Conservation (phyloP, 2,113 vertebrate genomes). For the Coturnix japonica region DNA sequence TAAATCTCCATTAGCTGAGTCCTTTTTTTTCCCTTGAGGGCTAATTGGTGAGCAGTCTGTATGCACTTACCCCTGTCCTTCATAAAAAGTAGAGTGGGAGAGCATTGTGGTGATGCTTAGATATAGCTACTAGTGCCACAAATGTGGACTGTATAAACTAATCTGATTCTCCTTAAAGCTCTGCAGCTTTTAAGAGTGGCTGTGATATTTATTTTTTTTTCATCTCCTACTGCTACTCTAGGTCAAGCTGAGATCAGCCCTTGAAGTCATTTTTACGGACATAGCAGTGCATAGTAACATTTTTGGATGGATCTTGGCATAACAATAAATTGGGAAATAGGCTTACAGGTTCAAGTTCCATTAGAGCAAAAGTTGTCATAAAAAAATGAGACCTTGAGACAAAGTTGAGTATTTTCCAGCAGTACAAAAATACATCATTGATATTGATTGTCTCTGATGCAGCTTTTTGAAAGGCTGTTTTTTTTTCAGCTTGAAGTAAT, state of each 20-base stretch:
- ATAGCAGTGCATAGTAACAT: neutral
- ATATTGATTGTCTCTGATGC: neutral
- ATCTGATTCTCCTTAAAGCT: neutral
- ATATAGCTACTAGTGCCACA: neutral
- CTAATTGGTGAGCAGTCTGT: neutral
- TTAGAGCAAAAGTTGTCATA: neutral
- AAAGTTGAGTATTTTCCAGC: neutral
- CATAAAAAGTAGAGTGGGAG: neutral
- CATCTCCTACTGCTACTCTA: neutral
- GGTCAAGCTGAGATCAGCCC: neutral
- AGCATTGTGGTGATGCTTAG: neutral
- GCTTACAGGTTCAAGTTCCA: neutral
- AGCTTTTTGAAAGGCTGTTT: neutral
- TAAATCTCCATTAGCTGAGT: neutral
- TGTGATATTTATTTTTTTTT: neutral
- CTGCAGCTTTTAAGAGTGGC: neutral
- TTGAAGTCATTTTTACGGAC: neutral
- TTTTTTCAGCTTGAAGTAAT: neutral
- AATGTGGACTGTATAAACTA: neutral
- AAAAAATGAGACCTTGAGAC: neutral
- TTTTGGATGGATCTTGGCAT: neutral
- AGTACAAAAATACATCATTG: neutral
- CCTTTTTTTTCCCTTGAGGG: neutral
- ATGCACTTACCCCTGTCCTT: neutral
- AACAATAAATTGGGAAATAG: neutral